Evolutionary conservation across 2,888 invertebrate species (phyloP).

Genomic region (Cephus pygmeus): DNA sequence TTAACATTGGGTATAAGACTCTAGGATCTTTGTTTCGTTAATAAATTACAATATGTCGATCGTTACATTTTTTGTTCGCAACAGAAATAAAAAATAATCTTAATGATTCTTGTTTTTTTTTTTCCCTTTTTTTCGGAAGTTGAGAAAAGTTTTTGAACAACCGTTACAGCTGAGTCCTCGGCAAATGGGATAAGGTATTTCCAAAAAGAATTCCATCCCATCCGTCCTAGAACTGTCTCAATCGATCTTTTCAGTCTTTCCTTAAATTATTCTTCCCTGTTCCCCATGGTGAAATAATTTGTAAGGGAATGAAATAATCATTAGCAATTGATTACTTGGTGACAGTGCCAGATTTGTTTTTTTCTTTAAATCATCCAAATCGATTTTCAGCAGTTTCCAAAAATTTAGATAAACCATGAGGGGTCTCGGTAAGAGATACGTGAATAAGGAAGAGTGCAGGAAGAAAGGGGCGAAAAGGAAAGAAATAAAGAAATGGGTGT

Average conservation of each 20-base stretch:
- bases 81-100: too few relatives aligned
- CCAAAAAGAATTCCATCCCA: background rate
- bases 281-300: background rate
- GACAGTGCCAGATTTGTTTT: background rate
- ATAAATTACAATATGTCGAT: too few relatives aligned
- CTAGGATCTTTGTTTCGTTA: too few relatives aligned
- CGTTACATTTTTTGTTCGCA: too few relatives aligned
- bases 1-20: too few relatives aligned
- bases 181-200: too few relatives aligned
- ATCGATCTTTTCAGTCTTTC: background rate
- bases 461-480: background rate
- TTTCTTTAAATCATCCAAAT: background rate
- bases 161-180: too few relatives aligned
- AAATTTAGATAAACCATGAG: background rate
- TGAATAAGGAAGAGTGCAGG: slow-evolving; percentile 8
- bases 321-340: background rate
- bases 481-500: slow-evolving; percentile 11
- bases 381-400: background rate
- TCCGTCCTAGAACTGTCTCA: background rate
- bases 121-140: too few relatives aligned
- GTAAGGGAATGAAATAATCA: background rate
- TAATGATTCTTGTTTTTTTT: too few relatives aligned
- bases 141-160: too few relatives aligned
- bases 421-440: background rate
- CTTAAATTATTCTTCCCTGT: background rate